Conservation (phyloP, 2,888 invertebrate species). For the Clanis bilineata region DNA sequence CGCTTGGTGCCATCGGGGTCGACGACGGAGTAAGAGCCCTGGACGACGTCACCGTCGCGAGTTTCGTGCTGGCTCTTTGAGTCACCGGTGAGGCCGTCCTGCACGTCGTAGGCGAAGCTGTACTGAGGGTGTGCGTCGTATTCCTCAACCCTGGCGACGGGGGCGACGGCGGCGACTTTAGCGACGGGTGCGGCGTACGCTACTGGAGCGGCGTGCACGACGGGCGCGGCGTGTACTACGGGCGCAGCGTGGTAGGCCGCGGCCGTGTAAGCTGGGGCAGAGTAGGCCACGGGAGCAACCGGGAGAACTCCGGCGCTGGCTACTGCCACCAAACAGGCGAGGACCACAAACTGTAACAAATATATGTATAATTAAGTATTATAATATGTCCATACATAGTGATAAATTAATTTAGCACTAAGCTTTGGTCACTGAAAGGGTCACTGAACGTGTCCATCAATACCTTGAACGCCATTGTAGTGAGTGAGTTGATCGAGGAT, state of each 20-base stretch:
- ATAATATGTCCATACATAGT: not conserved
- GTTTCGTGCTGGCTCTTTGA: slow-evolving; percentile 72
- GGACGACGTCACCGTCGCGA: slow-evolving; percentile 71
- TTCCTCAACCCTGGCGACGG: slow-evolving; percentile 53
- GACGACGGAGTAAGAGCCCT: slow-evolving; percentile 79
- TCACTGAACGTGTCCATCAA: slow-evolving; percentile 19
- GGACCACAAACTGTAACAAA: slow-evolving; percentile 60
- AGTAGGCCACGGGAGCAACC: slow-evolving; percentile 48
- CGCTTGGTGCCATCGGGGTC: slow-evolving; percentile 82
- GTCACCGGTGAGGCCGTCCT: slow-evolving; percentile 78
- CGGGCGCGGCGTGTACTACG: slow-evolving; percentile 47
- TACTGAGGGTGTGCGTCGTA: slow-evolving; percentile 63
- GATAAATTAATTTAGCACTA: slow-evolving; percentile 17
- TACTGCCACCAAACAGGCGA: slow-evolving; percentile 63
- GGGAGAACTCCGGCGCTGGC: slow-evolving; percentile 63
- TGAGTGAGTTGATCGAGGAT: slow-evolving; percentile 57
- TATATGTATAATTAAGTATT: slow-evolving; percentile 3
- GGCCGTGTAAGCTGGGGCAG: slow-evolving; percentile 42
- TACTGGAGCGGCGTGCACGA: slow-evolving; percentile 45
- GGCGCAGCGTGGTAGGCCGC: slow-evolving; percentile 48
- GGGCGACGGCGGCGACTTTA: slow-evolving; percentile 47
- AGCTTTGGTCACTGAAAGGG: slow-evolving; percentile 23
- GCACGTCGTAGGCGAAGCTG: slow-evolving; percentile 81
- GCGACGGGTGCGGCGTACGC: slow-evolving; percentile 50
- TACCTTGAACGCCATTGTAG: slow-evolving; percentile 78